Conservation (phyloP, 37 sponge, comb jelly and placozoan genomes). For the Eunapius fragilis region DNA sequence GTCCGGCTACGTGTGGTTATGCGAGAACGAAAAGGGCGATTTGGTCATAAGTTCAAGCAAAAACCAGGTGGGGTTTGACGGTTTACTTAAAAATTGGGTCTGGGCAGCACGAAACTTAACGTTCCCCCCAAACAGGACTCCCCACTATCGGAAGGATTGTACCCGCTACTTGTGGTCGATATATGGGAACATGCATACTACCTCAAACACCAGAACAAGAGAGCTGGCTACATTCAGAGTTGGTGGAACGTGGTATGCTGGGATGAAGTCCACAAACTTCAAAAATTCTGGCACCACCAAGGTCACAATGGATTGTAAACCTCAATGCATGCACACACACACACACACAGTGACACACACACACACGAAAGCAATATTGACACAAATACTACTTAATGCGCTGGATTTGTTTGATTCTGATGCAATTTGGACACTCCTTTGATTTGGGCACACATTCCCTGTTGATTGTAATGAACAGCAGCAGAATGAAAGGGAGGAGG, state of each 20-base stretch:
- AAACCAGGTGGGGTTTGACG: constrained; percentile 60
- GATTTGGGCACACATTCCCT: not conserved
- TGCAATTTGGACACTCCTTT: not conserved
- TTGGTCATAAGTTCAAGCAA: constrained; percentile 35
- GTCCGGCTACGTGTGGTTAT: constrained; percentile 84
- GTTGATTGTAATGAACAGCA: not conserved
- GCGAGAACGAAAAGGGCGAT: constrained; percentile 22
- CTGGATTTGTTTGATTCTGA: not conserved
- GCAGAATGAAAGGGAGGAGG: not conserved
- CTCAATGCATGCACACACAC: not conserved
- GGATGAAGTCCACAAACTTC: constrained; percentile 51
- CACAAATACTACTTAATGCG: not conserved
- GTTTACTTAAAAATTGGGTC: too few relatives aligned
- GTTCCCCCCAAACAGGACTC: constrained; percentile 60
- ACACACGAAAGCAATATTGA: too few relatives aligned
- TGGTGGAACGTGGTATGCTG: constrained; percentile 87
- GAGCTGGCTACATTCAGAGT: constrained; percentile 45
- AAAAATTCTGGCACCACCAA: constrained; percentile 41
- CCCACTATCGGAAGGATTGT: constrained; percentile 58
- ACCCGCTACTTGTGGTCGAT: constrained; percentile 80
- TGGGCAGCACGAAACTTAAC: too few relatives aligned
- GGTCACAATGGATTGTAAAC: not conserved
- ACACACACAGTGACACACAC: not conserved
- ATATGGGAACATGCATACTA: constrained; percentile 95
- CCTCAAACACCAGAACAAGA: constrained; percentile 81